Evolutionary conservation across 2,888 invertebrate genomes (phyloP).

Genomic region (Petrophora chlorosata): DNA sequence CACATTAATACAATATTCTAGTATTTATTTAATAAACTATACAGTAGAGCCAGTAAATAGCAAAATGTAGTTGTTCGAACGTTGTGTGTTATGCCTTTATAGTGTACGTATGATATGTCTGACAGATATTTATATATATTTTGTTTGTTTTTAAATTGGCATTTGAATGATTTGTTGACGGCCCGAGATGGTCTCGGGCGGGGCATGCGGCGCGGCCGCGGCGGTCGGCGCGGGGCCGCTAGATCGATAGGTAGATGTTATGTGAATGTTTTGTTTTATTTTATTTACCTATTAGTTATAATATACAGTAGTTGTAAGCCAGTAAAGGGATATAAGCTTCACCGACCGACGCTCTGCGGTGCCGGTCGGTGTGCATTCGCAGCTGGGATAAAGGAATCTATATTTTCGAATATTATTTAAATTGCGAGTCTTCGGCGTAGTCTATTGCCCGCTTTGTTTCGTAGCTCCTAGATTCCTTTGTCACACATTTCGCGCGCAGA

Average conservation of each 20-base stretch:
- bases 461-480: constrained; percentile 40
- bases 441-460: background rate
- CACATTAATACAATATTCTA: constrained; percentile 5
- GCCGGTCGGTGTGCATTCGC: constrained; percentile 41
- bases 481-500: constrained; percentile 44
- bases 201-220: constrained; percentile 26
- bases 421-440: too few species aligned
- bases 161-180: constrained; percentile 51
- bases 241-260: constrained; percentile 80
- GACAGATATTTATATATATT: constrained; percentile 49
- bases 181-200: constrained; percentile 42
- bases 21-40: constrained; percentile 34
- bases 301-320: constrained; percentile 52
- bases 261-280: constrained; percentile 57
- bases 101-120: constrained; percentile 62
- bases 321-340: constrained; percentile 66
- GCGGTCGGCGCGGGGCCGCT: constrained; percentile 39
- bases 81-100: constrained; percentile 70
- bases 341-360: constrained; percentile 39
- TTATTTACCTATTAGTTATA: constrained; percentile 39
- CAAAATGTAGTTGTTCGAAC: constrained; percentile 61
- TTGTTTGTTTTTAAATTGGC: constrained; percentile 50
- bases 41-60: constrained; percentile 64
- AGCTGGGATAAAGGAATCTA: constrained; percentile 51
- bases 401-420: too few species aligned